Base-by-base conservation (phyloP, 2,113 vertebrate genomes). In the Centrocercus urophasianus region DNA sequence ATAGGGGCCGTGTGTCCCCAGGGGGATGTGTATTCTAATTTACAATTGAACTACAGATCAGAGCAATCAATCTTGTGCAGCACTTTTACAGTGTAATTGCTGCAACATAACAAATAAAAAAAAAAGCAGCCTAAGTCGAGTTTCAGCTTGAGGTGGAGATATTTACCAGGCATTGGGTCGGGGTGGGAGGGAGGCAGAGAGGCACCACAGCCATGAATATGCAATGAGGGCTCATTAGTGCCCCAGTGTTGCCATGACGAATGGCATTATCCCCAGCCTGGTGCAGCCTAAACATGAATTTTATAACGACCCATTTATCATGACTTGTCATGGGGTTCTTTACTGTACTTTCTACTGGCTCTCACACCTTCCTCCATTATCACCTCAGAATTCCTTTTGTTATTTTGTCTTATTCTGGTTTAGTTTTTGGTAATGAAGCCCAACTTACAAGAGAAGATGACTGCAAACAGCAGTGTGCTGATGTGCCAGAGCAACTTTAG, bases 11-110 rank as follows among this genome's bases (percentile, higher is more conserved):
- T 98, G 98, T 98, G 98, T 99, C 98, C 98, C 98, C 97, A 83
- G 97, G 98, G 99, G 98, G 98, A 98, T 97, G 98, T 98, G 98
- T 98, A 98, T 99, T 99, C 98, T 99, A 99, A 99, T 99, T 99
- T 99, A 99, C 98, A 99, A 99, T 98, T 99, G 99, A 99, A 99
- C 98, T 98, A 98, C 98, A 98, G 99, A 99, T 99, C 98, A 99
- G 98, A 98, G 98, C 99, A 98, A 99, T 99, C 99, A 99, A 99
- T 99, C 99, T 99, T 98, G 98, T 97, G 98, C 97, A 98, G 98
- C 98, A 98, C 98, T 98, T 98, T 98, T 98, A 97, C 97, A 98
- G 97, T 99, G 98, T 99, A 99, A 99, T 99, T 98, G 98, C 98
- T 98, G 98, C 98, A 98, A 98, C 98, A 98, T 98, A 98, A 98